Evolutionary conservation across 2,113 vertebrate genomes (phyloP), one percentile per base, ranked within the genome.

Genomic region (Chaenogobius annularis): DNA sequence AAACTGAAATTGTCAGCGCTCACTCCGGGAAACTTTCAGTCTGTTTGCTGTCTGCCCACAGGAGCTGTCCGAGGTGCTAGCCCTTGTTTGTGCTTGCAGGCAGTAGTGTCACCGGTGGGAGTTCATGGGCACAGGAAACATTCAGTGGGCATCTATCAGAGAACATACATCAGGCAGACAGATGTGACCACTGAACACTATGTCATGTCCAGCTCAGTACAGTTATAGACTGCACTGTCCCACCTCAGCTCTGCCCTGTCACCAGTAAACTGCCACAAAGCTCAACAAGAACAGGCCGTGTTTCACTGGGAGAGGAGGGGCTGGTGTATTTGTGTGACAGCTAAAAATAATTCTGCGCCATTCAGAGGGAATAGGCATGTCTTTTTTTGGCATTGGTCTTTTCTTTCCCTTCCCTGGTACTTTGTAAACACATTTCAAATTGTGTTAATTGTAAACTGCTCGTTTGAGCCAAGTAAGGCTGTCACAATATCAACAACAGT

Each of bases 1-100:
- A 31, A 31, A 31, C 26, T 40, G 37, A 40, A 40, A 20, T 20
- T 55, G 17, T 13, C 56, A 59, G 26, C 26, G 56, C 23, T 31
- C 12, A 15, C 23, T 11, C 13, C 2, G 9, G 0, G 15, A 40
- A 40, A 63, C 31, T 19, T 37, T 9, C 15, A 40, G 31, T 63
- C 35, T 11, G 61, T 9, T 17, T 63, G 31, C 59, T 48, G 35
- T 82, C 75, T 67, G 71, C 65, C 58, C 26, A 12, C 26, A 65
- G 78, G 75, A 83, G 10, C 80, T 83, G 75, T 83, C 75, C 59
- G 8, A 73, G 66, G 83, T 77, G 66, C 73, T 70, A 15, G 68
- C 0, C 55, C 31, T 31, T 26, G 65, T 77, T 62, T 47, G 50
- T 61, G 55, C 75, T 50, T 72, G 69, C 69, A 74, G 44, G 48